Evolutionary conservation across 2,888 invertebrate species (phyloP), one percentile per base, ranked within the genome.

Genomic region (Ypsolopha scabrella): DNA sequence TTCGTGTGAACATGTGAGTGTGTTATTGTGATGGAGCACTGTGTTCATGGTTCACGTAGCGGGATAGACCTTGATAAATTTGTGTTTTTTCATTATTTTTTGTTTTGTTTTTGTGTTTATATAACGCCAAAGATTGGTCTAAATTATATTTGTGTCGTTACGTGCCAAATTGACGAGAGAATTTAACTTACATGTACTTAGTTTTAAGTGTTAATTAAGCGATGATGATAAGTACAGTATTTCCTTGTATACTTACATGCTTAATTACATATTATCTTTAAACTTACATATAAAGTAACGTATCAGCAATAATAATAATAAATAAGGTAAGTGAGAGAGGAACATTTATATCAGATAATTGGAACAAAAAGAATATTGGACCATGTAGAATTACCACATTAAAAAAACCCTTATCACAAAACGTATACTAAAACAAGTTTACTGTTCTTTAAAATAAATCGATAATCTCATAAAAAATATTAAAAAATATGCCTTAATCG

Each of bases 131-230:
- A 24, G 24, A 24, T 24, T 24, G 46, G 14, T 46, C 10, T 50
- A 43, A 50, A 51, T 49, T 51, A 53, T 53, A 54, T 55, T 58
- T 13, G n/a, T 48, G 48, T 37, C 41, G 10, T 39, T 53, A 71
- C 65, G 77, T 75, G 75, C 76, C 78, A 80, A 80, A 69, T 72
- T 24, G 67, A 75, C 68, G 78, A 80, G 73, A 79, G 79, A 80
- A 80, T 80, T 81, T 82, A 24, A 24, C 24, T 24, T 24, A 24
- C 2, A 24, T 24, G 24, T 24, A 24, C 24, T 4, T 24, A 24
- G 24, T 24, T 24, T 24, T 24, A 24, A 24, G 24, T 24, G 24
- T 39, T 51, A 38, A 43, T 47, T 60, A 68, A 68, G 63, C 65
- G 61, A 66, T 63, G 70, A 57, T 9, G n/a, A 9, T 11, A 43